Base-by-base conservation (phyloP, 2,888 invertebrate species). In the Troilus luridus region DNA sequence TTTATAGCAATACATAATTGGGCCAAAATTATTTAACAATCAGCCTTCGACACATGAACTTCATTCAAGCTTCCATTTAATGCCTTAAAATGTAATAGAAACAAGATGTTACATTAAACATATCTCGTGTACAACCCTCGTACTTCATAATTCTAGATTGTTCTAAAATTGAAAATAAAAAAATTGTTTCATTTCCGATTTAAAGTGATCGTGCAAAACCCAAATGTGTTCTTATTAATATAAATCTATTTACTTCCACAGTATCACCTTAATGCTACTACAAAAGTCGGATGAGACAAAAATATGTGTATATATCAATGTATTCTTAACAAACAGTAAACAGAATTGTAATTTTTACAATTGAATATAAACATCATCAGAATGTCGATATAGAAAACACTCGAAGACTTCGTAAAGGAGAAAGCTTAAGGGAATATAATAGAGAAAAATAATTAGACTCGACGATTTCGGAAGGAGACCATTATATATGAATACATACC, bases 1-100 rank as follows among this genome's bases (percentile, higher is more conserved):
- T 85, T 81, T 85, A 24, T 67, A 27, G 27, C 72, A 8, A 77
- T 27, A 72, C 72, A 77, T 77, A 77, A 77, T 77, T 77, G 72
- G 72, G 72, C 72, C 72, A 77, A 77, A 77, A 77, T 77, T 41
- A 77, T 77, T 7, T 77, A 41, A 77, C 19, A 19, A 0, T 77
- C 72, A 77, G 72, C 27, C 72, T 77, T 41, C 41, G 10, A 19
- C 7, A 77, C 41, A 41, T 77, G 0, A 17, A 27, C 27, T n/a
- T 27, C 72, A 72, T 72, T 27, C 72, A 9, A 77, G 72, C 41
- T 77, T 41, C 17, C 41, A 77, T 41, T 41, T 77, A 77, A 24
- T 14, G 24, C 27, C 3, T 17, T 0, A 41, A 17, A 3, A 41
- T 11, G 24, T 24, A 27, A 77, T 77, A 19, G 72, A 77, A 77